Evolutionary conservation across 2,797 vertebrate genomes (phyloP), one percentile per base, ranked within the genome.

Genomic region (Hipposideros larvatus): DNA sequence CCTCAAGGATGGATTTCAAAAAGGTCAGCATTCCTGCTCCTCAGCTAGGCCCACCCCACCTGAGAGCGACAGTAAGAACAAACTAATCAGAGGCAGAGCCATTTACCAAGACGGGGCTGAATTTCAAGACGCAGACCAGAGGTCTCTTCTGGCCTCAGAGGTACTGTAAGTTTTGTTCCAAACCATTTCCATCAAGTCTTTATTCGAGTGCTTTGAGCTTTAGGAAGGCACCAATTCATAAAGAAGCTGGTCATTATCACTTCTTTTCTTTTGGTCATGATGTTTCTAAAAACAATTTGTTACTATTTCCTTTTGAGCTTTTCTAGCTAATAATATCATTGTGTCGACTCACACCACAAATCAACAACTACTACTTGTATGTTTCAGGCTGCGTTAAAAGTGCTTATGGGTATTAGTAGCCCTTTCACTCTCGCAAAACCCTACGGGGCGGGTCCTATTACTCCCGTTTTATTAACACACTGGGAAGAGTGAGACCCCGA

Each of bases 1-100:
- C 87, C 91, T 90, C 94, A 86, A 91, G 80, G 94, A 65, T 74
- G 68, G 90, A 88, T 97, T 97, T 98, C 97, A 97, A 87, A 87
- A 92, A 97, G 96, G 85, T 66, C 94, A 96, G 85, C 51, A 83
- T 41, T 51, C 96, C 93, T 88, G 82, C 51, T 63, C 68, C 70
- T 75, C 46, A 63, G 90, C 55, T 51, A 92, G 91, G 91, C 86
- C 85, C 11, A 11, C 0, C 5, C 74, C 90, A 91, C 79, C 73
- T 0, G 65, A 48, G n/a, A 89, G 65, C 66, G 10, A 10, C 24
- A 24, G 19, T 2, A 4, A 86, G 18, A 68, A 22, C 21, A 53
- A 53, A 61, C 0, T n/a, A 74, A 75, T n/a, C 87, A 65, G 73
- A 94, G 94, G 96, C 59, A 87, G 78, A 94, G 73, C 41, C 10